These are phyloP conservation scores for Martes martes DNA, from an alignment of 2,113 vertebrate genomes.

Conservation along the genomic window DNA sequence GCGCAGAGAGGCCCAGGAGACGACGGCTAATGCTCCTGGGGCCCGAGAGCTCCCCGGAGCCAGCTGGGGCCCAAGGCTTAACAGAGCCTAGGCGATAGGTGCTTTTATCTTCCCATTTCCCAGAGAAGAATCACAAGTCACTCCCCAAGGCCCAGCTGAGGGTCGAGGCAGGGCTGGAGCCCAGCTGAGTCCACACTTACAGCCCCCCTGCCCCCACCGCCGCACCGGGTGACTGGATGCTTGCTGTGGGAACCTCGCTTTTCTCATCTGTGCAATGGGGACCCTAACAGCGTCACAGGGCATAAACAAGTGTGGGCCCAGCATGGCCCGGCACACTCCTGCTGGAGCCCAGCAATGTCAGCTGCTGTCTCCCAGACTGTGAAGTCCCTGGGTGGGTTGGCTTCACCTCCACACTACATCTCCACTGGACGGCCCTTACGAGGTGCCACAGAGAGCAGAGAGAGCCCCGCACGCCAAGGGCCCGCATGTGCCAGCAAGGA, in stretches of 20 bases:
- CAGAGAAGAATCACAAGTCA: not conserved
- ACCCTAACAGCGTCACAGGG: no score
- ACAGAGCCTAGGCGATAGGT: not conserved
- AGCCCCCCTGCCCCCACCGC: not conserved
- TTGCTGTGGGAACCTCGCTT: not conserved
- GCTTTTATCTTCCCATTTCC: not conserved
- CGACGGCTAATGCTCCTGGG: rapidly evolving
- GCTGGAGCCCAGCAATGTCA: rapidly evolving
- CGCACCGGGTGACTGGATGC: rapidly evolving
- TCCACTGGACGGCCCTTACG: not conserved
- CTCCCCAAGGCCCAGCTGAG: not conserved
- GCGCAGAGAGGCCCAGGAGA: not conserved
- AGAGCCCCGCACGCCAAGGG: not conserved
- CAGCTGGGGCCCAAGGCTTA: not conserved
- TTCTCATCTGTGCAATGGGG: not conserved
- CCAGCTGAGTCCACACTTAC: not conserved
- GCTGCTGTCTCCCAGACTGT: not conserved
- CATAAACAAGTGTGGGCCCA: not conserved
- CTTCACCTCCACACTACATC: not conserved
- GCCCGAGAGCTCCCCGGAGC: rapidly evolving
- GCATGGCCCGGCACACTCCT: not conserved
- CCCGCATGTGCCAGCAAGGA: not conserved
- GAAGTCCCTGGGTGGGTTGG: not conserved
- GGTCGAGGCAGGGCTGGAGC: no score
- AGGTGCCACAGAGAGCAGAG: not conserved